Percentiles rank a stretch among this genome's conserved stretches.
Conservation (phyloP, 2,888 invertebrate species). For the Rhagophthalmus giganteus region DNA sequence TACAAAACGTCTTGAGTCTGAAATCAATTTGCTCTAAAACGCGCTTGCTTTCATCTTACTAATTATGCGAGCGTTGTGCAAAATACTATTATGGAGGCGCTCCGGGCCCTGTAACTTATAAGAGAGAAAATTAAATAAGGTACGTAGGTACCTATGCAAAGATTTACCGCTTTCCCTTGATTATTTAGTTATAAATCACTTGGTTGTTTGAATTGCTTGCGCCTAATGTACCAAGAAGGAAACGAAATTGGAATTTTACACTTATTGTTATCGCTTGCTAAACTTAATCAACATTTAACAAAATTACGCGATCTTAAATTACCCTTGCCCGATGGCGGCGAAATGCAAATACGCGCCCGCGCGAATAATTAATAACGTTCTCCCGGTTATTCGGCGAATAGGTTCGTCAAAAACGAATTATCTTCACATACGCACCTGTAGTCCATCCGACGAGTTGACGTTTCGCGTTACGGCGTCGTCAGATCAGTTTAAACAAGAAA, state of each 20-base stretch:
- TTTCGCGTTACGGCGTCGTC: too few species aligned
- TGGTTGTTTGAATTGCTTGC: constrained; percentile 14
- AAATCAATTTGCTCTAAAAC: constrained; percentile 44
- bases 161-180: constrained; percentile 25
- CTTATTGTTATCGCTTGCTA: neutral
- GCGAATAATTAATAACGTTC: too few species aligned
- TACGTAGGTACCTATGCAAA: constrained; percentile 27
- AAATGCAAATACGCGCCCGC: too few species aligned
- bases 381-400: too few species aligned
- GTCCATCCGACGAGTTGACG: too few species aligned
- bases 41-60: constrained; percentile 47
- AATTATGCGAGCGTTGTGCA: constrained; percentile 44
- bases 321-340: too few species aligned
- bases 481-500: too few species aligned
- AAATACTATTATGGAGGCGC: constrained; percentile 43
- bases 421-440: too few species aligned
- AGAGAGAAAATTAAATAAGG: constrained; percentile 29
- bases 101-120: constrained; percentile 21
- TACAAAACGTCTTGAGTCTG: constrained; percentile 36
- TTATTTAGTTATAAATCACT: constrained; percentile 28
- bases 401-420: too few species aligned
- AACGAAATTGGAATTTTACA: neutral
- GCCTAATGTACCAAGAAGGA: neutral
- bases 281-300: neutral
- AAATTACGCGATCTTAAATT: too few species aligned